Conservation (phyloP, 2,797 vertebrate genomes). For the Falco peregrinus region DNA sequence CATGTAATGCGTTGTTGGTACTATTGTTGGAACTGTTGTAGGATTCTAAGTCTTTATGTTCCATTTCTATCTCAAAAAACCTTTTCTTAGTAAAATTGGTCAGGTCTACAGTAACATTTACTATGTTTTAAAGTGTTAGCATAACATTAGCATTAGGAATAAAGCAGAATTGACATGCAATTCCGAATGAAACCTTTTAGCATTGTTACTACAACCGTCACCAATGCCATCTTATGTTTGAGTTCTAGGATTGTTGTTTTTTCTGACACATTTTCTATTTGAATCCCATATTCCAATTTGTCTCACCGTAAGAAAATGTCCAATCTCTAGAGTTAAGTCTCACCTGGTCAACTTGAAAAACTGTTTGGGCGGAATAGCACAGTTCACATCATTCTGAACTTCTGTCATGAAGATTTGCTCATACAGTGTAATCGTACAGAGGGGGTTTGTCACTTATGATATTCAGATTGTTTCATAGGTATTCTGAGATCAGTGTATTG, state of each 20-base stretch:
- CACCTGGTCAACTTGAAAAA: neutral
- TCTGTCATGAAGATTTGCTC: neutral
- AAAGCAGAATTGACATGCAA: neutral
- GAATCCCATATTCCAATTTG: neutral
- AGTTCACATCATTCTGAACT: neutral
- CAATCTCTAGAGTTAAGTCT: neutral
- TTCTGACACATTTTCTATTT: neutral
- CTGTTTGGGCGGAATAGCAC: neutral
- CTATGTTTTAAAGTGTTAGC: neutral
- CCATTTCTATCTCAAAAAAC: neutral
- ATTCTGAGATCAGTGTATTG: neutral
- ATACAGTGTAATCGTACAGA: neutral
- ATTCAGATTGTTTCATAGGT: neutral
- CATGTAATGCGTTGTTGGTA: neutral
- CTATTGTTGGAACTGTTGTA: neutral
- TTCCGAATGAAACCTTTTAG: neutral
- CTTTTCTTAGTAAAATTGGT: neutral
- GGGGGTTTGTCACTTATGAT: neutral
- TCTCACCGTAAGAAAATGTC: neutral
- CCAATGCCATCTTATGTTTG: fast-evolving
- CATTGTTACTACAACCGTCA: neutral
- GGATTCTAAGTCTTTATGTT: neutral
- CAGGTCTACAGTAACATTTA: neutral
- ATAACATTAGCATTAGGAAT: neutral
- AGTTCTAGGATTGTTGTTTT: neutral